Conservation (phyloP, 2,797 vertebrate genomes). For the Rhabdomys pumilio region DNA sequence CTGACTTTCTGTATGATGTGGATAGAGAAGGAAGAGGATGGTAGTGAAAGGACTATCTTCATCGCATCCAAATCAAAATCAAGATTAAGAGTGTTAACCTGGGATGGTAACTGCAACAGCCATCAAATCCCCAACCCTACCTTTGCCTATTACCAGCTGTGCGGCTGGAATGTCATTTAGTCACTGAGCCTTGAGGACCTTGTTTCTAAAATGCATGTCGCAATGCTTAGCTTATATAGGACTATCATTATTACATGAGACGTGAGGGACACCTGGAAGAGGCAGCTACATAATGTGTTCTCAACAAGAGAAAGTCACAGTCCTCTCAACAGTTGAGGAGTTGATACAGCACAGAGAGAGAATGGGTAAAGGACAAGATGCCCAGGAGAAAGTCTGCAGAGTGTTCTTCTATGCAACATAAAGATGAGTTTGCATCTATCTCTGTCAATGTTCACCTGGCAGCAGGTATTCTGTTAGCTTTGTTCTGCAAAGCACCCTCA, state of each 20-base stretch:
- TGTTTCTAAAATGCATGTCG: neutral
- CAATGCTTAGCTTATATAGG: neutral
- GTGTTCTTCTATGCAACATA: neutral
- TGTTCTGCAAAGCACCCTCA: neutral
- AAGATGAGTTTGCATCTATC: neutral
- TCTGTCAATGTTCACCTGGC: neutral
- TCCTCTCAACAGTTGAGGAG: neutral
- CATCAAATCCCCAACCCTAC: neutral
- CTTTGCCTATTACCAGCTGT: neutral
- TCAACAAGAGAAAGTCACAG: neutral
- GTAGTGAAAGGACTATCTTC: neutral
- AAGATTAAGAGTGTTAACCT: neutral
- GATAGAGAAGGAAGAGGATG: neutral
- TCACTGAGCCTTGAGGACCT: neutral
- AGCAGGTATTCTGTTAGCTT: constrained; percentile 1
- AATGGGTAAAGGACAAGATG: neutral
- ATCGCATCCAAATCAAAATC: neutral
- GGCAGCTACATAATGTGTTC: neutral
- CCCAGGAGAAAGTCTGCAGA: neutral
- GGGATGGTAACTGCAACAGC: neutral
- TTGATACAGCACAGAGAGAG: neutral
- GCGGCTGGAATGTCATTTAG: neutral
- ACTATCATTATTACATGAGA: neutral
- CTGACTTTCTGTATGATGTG: neutral
- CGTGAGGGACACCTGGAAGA: neutral